Evolutionary conservation across 64 coral and sea anemone species (phyloP).

Genomic region (Anthopleura sola): DNA sequence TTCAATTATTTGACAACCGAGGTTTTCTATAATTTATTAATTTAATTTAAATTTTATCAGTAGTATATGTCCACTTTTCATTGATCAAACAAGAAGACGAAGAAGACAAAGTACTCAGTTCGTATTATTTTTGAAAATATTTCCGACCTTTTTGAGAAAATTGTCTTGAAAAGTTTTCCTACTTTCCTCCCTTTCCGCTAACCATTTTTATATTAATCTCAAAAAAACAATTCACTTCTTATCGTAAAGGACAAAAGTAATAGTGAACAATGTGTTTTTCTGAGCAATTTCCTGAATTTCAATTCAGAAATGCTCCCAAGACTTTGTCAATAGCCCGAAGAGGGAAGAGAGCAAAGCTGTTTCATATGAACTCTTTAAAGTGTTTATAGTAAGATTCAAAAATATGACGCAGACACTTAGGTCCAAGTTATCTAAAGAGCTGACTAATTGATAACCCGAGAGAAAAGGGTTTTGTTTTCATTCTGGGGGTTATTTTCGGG

Average conservation of each 20-base stretch:
- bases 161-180: no score
- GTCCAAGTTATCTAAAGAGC: not conserved
- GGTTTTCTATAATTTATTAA: not conserved
- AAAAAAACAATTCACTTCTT: no score
- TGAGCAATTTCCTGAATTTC: not conserved
- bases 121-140: no score
- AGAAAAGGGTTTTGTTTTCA: not conserved
- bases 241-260: not conserved
- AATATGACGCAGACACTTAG: not conserved
- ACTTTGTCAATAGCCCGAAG: not conserved
- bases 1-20: not conserved
- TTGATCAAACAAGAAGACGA: no score
- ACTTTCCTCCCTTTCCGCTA: no score
- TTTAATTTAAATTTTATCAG: not conserved
- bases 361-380: not conserved
- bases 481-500: not conserved
- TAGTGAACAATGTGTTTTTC: not conserved
- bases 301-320: not conserved
- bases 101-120: not conserved
- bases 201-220: no score
- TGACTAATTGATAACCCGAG: constrained; percentile 6
- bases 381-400: not conserved
- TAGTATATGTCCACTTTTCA: not conserved
- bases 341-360: not conserved
- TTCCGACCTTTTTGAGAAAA: no score